Evolutionary conservation across 2,113 vertebrate species (phyloP), one percentile per base, ranked within the genome.

Genomic region (Cisticola juncidis): DNA sequence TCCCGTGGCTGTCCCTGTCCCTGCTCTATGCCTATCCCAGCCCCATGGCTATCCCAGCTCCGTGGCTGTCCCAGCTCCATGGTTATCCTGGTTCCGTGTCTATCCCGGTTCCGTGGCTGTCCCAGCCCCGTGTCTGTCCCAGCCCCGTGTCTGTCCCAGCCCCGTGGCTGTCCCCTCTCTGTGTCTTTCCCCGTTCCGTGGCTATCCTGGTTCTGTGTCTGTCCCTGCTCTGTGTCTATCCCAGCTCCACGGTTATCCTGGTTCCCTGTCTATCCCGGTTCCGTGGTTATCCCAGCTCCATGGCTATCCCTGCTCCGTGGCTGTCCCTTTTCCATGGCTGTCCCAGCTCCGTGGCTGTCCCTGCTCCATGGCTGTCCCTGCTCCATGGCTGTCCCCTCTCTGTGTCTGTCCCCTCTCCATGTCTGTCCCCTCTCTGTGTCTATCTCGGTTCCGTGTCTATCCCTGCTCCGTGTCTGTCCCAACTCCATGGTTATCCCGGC

Each of bases 51-150:
- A 8, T 26, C 25, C 45, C 3, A 1, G n/a, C 4, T 28, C 45
- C 12, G 0, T 18, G 47, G 9, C 1, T 48, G 3, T 44, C 31
- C 44, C 6, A 0, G 7, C 5, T 23, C 53, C 25, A 1, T 38
- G 38, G 9, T 0, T 48, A 1, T 47, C 56, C 56, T 5, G 7
- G 15, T 12, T 31, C 26, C 3, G 1, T 9, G 20, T 35, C 47
- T 4, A 0, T 53, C 51, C 51, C 1, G 0, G 11, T 2, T 10
- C 64, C 6, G 0, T 21, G 38, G 28, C 13, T 38, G 0, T 51
- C 26, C 69, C 40, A 1, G 28, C 58, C 58, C 17, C 11, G 0
- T 40, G 58, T 25, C 38, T 13, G 2, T 25, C 69, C 22, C 8
- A 0, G 21, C 2, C 17, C 50, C 3, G 0, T 13, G 68, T 21